Percentiles rank a stretch among this genome's conserved stretches.
Evolutionary conservation across 2,113 vertebrate species (phyloP).

Genomic region (Vulpes ferrilata): DNA sequence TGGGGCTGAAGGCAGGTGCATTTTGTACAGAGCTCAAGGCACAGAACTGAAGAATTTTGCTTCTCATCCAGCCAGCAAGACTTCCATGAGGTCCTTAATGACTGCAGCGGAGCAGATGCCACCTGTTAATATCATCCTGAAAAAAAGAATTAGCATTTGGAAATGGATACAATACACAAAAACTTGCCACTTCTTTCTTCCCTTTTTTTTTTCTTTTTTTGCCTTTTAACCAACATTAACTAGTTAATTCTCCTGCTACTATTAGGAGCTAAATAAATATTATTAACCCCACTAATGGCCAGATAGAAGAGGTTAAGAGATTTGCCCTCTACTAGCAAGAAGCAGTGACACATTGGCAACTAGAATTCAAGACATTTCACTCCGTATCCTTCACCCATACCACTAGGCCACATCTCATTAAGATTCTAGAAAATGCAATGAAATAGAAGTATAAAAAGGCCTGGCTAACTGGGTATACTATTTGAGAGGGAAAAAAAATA

Average conservation of each 20-base stretch:
- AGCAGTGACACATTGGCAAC: not conserved
- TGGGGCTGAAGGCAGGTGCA: not conserved
- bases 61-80: slow-evolving; percentile 45
- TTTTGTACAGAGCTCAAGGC: slow-evolving; percentile 42
- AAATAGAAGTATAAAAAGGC: slow-evolving; percentile 74
- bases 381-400: slow-evolving; percentile 6
- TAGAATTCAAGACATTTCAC: slow-evolving; percentile 59
- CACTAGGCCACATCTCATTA: slow-evolving; percentile 70
- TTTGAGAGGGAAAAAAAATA: slow-evolving; percentile 51
- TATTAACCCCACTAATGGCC: slow-evolving; percentile 36
- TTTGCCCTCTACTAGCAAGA: slow-evolving; percentile 28
- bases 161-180: slow-evolving; percentile 61
- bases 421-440: slow-evolving; percentile 66
- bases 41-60: slow-evolving; percentile 49
- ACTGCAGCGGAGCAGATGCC: not conserved
- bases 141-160: slow-evolving; percentile 65
- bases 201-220: not conserved
- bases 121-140: slow-evolving; percentile 28
- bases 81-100: not conserved
- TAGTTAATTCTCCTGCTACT: slow-evolving; percentile 56
- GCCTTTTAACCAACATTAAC: slow-evolving; percentile 54
- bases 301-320: slow-evolving; percentile 36
- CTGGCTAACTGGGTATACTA: slow-evolving; percentile 31
- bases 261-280: slow-evolving; percentile 62
- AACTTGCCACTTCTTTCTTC: not conserved